Conservation (phyloP, 2,888 invertebrate species). For the Orthosia cruda region DNA sequence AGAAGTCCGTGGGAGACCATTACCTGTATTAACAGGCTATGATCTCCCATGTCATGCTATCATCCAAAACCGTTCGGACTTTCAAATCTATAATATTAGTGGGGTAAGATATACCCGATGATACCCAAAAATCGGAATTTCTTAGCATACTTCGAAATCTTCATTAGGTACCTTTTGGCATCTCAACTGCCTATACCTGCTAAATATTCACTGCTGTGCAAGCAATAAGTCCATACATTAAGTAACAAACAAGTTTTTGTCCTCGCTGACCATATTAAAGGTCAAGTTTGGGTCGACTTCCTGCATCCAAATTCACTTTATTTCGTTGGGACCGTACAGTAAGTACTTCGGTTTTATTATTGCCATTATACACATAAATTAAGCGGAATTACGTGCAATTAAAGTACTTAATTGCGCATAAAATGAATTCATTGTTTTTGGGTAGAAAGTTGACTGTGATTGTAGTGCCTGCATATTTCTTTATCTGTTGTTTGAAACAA, state of each 20-base stretch:
- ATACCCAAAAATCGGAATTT: neutral
- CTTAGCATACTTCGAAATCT: neutral
- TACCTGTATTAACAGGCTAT: too few species aligned
- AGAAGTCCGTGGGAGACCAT: too few species aligned
- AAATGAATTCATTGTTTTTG: conserved; percentile 27
- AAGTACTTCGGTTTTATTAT: conserved; percentile 24
- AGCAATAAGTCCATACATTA: conserved; percentile 31
- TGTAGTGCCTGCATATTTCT: conserved; percentile 1
- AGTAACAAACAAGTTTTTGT: conserved; percentile 54
- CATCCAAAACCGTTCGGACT: too few species aligned
- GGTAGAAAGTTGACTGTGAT: conserved; percentile 42
- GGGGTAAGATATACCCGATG: too few species aligned
- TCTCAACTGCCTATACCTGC: neutral
- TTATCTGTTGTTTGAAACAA: conserved; percentile 1
- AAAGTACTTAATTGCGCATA: conserved; percentile 41
- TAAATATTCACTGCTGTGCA: conserved; percentile 9
- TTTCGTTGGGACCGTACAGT: neutral
- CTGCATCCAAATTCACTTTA: conserved; percentile 21
- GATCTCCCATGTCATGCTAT: too few species aligned
- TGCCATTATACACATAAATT: conserved; percentile 17
- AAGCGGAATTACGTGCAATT: conserved; percentile 23
- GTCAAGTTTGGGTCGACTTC: conserved; percentile 56
- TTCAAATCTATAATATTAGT: too few species aligned
- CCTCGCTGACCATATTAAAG: conserved; percentile 32
- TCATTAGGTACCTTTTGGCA: neutral